These are phyloP conservation scores for Neoascia interrupta DNA, from an alignment of 2,888 invertebrate species.

Conservation along the genomic window DNA sequence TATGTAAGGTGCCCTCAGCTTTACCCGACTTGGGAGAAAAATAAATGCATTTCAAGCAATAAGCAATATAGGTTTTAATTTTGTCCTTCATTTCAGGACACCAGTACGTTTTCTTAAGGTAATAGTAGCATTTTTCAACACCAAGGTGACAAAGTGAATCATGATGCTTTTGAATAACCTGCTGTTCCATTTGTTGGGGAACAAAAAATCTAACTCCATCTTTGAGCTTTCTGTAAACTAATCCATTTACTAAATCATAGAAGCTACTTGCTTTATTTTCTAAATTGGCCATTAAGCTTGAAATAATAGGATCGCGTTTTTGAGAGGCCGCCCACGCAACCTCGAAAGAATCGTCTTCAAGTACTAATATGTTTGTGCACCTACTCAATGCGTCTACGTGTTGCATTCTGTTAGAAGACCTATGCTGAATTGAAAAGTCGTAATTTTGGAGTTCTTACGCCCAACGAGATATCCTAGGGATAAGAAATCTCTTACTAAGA, in stretches of 20 bases:
- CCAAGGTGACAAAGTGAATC: slow-evolving; percentile 46
- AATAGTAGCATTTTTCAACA: slow-evolving; percentile 35
- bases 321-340: slow-evolving; percentile 39
- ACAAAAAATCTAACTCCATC: slow-evolving; percentile 42
- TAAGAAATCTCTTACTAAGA: slow-evolving; percentile 64
- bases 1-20: slow-evolving; percentile 5
- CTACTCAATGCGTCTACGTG: slow-evolving; percentile 54
- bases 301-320: slow-evolving; percentile 21
- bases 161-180: slow-evolving; percentile 45
- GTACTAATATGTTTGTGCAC: slow-evolving; percentile 9
- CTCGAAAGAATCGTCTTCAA: slow-evolving; percentile 42
- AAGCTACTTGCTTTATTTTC: slow-evolving; percentile 1
- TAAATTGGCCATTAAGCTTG: slow-evolving; percentile 28
- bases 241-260: slow-evolving; percentile 39
- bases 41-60: slow-evolving; percentile 28
- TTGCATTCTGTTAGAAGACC: slow-evolving; percentile 22
- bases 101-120: slow-evolving; percentile 45
- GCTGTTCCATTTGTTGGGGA: slow-evolving; percentile 50
- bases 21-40: slow-evolving; percentile 8
- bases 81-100: slow-evolving; percentile 30
- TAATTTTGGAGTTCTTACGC: slow-evolving; percentile 66
- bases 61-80: slow-evolving; percentile 19
- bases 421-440: slow-evolving; percentile 36
- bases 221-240: slow-evolving; percentile 33
- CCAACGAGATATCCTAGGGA: slow-evolving; percentile 73